phyloP scores from a whole-genome alignment of 1,140 invertebrate genomes.

The Portunus trituberculatus region DNA sequence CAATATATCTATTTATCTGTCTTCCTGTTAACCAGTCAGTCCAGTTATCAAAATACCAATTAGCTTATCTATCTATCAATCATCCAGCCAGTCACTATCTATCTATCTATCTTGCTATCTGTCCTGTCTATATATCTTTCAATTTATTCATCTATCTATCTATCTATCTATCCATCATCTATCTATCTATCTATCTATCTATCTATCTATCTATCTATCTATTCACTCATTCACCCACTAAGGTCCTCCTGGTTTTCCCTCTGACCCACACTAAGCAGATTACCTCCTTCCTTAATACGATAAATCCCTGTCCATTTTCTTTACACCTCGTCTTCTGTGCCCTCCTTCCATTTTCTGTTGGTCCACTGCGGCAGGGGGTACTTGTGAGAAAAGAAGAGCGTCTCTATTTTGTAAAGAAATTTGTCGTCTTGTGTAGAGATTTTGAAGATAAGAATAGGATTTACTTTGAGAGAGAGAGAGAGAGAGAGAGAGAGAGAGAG shows the following conservation, averaged over 20 bases:
- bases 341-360: constrained; percentile 8
- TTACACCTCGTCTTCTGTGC: background rate
- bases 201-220: background rate
- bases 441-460: background rate
- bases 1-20: too few species aligned
- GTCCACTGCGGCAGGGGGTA: background rate
- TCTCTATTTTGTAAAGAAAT: background rate
- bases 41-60: too few species aligned
- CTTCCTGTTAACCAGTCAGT: too few species aligned
- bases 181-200: background rate
- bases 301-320: constrained; percentile 1
- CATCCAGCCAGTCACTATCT: too few species aligned
- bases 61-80: too few species aligned
- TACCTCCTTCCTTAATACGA: background rate
- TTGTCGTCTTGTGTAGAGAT: background rate
- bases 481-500: too few species aligned
- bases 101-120: too few species aligned
- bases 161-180: background rate
- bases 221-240: background rate
- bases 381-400: background rate
- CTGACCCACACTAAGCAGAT: background rate
- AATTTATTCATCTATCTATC: too few species aligned
- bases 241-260: background rate
- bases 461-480: background rate
- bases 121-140: too few species aligned